Evolutionary conservation across 2,113 vertebrate genomes (phyloP), one percentile per base, ranked within the genome.

Genomic region (Lepus timidus): DNA sequence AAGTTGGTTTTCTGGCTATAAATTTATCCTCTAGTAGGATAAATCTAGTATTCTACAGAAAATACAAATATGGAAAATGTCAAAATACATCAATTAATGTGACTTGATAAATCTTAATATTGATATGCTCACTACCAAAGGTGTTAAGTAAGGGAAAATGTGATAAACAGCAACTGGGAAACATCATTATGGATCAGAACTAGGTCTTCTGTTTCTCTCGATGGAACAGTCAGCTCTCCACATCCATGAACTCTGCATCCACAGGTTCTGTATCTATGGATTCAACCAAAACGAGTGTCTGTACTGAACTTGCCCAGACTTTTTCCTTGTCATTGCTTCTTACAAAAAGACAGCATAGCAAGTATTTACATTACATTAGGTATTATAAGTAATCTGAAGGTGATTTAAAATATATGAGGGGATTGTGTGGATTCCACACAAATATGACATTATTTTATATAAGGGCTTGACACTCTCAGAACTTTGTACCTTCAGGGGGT

Each of bases 131-230:
- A 20, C 13, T 84, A 3, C 22, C 10, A 49, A 71, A 76, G 1
- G 8, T 27, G 23, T 13, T 27, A 6, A 52, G 14, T 44, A 4
- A 96, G 0, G 3, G 0, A 29, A 68, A 0, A 6, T 0, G 58
- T 14, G 31, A 25, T 70, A 64, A 58, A 1, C 29, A 78, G 22
- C 62, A 61, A 64, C 2, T 71, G 2, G 4, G 62, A 75, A 68
- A 61, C 4, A n/a, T 49, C 61, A 31, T 83, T 79, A 51, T 91
- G 27, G 67, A 14, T 89, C 31, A 51, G 49, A 93, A 86, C 7
- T 19, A 67, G 2, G 1, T 67, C 44, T 91, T 93, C 78, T 52
- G 7, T n/a, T 94, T 94, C 52, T 64, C 90, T 36, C 82, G 65
- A 22, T 51, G 52, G 65, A 36, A 17, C 3, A 80, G 2, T n/a